Evolutionary conservation across 2,797 vertebrate genomes (phyloP).

Genomic region (Carduelis carduelis): DNA sequence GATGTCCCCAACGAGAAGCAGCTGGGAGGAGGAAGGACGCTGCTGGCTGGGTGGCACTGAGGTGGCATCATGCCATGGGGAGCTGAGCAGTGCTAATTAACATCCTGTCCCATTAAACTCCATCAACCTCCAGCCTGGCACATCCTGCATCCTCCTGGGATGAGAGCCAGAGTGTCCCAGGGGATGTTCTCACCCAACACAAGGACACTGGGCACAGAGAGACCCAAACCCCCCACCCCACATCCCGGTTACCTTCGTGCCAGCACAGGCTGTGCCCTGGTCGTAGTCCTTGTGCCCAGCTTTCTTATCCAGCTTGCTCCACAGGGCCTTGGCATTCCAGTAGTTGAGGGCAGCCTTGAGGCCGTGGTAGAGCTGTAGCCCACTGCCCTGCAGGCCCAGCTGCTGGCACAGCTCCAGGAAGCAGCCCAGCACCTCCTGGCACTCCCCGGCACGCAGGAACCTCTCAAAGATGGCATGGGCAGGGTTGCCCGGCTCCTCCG

Average conservation of each 20-base stretch:
- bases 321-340: slow-evolving; percentile 93
- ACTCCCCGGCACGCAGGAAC: slow-evolving; percentile 83
- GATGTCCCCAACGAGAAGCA: neutral
- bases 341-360: slow-evolving; percentile 89
- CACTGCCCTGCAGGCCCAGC: slow-evolving; percentile 76
- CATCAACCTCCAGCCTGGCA: neutral
- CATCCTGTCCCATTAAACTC: neutral
- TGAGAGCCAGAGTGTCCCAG: neutral
- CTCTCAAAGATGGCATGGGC: slow-evolving; percentile 83
- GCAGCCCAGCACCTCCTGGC: slow-evolving; percentile 80
- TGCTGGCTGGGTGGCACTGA: neutral
- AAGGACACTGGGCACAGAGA: neutral
- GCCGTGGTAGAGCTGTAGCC: slow-evolving; percentile 81
- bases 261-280: slow-evolving; percentile 81
- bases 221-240: neutral
- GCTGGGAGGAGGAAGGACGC: neutral
- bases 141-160: neutral
- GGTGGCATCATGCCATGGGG: neutral
- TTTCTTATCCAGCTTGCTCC: slow-evolving; percentile 91
- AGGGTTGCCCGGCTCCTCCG: slow-evolving; percentile 43
- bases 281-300: slow-evolving; percentile 83
- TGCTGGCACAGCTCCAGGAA: slow-evolving; percentile 81
- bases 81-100: neutral
- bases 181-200: neutral
- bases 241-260: slow-evolving; percentile 79